Base-by-base conservation (phyloP, 2,797 vertebrate genomes). In the Enteromius viviparus region DNA sequence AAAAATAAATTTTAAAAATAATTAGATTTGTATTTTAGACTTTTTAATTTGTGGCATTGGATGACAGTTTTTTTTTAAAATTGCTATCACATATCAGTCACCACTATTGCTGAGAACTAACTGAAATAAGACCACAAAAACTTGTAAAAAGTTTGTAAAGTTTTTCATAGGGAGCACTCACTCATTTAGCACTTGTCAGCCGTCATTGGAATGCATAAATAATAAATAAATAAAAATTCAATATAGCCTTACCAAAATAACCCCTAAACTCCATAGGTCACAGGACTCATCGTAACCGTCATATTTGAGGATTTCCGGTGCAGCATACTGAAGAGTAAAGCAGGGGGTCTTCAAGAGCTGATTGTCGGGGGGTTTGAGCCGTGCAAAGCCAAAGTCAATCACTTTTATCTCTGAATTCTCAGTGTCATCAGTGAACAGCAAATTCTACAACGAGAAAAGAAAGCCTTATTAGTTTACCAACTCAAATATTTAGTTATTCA, bases 371-470 rank as follows among this genome's bases (percentile, higher is more conserved):
- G 98, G 98, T 92, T 99, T 99, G 89, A 99, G 96, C 82, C 97
- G 96, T n/a, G 98, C 97, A 87, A 99, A 99, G 68, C 98, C 98
- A 87, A 98, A 99, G 94, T 99, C 98, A 91, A 99, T 99, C 89
- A 99, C 95, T 95, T 99, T 99, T 89, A 99, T 99, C 95, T 99
- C 98, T 0, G 96, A 97, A 92, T 95, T 97, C 93, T 99, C 97
- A 53, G 93, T 96, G 92, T 99, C 98, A 77, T 98, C 97, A 32
- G 97, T 98, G 93, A 99, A 99, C 88, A 99, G 92, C 89, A 99
- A 95, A 93, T 99, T 99, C 98, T 99, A 89, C 65, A 83, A 85
- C 85, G 3, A 78, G 71, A 81, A 14, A 40, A 34, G 26, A 77
- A 29, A 5, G 23, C 2, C n/a, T 23, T 37, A 64, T 42, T 76